Percentiles rank a stretch among this genome's conserved stretches.
These are phyloP conservation scores for Sylvia borin DNA, from an alignment of 2,797 vertebrate species.

Conservation along the genomic window DNA sequence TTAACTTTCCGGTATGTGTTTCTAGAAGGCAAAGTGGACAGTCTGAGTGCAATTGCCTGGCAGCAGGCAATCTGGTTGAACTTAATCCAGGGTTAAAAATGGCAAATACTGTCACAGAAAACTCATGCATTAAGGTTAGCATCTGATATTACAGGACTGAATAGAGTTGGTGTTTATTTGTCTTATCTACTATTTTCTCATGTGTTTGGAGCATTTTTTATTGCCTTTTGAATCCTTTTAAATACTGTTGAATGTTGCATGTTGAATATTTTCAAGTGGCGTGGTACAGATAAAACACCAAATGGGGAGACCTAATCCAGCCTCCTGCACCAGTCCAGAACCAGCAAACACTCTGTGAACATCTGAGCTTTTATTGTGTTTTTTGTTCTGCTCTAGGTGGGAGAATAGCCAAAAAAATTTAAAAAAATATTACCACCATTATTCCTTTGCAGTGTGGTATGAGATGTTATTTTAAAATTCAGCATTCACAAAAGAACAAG, in stretches of 20 bases:
- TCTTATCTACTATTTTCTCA: not conserved
- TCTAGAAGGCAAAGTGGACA: not conserved
- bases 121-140: not conserved
- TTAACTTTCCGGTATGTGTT: not conserved
- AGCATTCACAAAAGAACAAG: accelerated
- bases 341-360: not conserved
- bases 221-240: not conserved
- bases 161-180: not conserved
- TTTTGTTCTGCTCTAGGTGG: not conserved
- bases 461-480: not conserved
- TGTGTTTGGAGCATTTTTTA: not conserved
- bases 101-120: not conserved
- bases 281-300: not conserved
- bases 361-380: not conserved
- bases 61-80: not conserved
- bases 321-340: not conserved
- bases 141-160: not conserved
- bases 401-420: not conserved
- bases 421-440: not conserved
- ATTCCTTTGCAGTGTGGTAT: not conserved
- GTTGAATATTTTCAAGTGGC: not conserved
- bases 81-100: not conserved
- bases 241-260: not conserved
- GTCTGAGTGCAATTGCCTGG: not conserved
- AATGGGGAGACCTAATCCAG: not conserved